Evolutionary conservation across 2,113 vertebrate genomes (phyloP), one percentile per base, ranked within the genome.

Genomic region (Lepus timidus): DNA sequence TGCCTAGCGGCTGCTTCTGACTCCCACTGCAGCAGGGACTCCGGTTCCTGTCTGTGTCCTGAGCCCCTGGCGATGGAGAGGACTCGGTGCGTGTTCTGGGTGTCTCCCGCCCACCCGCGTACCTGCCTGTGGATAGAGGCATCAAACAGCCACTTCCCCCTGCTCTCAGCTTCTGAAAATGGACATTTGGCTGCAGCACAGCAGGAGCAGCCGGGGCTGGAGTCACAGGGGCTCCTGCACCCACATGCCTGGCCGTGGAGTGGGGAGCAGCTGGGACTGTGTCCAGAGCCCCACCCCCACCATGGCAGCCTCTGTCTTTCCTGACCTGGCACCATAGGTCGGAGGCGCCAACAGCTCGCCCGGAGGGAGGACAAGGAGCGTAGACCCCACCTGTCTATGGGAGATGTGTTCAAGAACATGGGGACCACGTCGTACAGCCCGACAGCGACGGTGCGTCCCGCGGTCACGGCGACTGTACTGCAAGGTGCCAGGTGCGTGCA

Each of bases 391-490:
- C 49, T 95, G 36, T 67, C 0, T 0, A 11, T 29, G 29, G 33
- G 27, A 64, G 44, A 3, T 11, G 1, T 4, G 9, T 44, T 73
- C 13, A 65, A 29, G 64, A 31, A 33, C 31, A 25, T 62, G 62
- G 49, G 23, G 17, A 2, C 51, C 27, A 14, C 1, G 29, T 49
- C 61, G 62, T 67, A 82, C 68, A 82, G 4, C 6, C 78, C 2
- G 20, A 2, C 22, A 29, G 8, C 10, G 27, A 78, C 16, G 52
- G 3, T 1, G 0, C 14, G 31, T n/a, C n/a, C 36, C 29, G 13
- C 2, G 65, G 33, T 52, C 9, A 22, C 17, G 55, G 55, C 55
- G 55, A 5, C 70, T 14, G 4, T 11, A 2, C 61, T 19, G 39
- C 51, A 62, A 31, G 36, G 19, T 7, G 7, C 76, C 76, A 31